Conservation (phyloP, 2,797 vertebrate genomes). For the Pachyuromys duprasi region DNA sequence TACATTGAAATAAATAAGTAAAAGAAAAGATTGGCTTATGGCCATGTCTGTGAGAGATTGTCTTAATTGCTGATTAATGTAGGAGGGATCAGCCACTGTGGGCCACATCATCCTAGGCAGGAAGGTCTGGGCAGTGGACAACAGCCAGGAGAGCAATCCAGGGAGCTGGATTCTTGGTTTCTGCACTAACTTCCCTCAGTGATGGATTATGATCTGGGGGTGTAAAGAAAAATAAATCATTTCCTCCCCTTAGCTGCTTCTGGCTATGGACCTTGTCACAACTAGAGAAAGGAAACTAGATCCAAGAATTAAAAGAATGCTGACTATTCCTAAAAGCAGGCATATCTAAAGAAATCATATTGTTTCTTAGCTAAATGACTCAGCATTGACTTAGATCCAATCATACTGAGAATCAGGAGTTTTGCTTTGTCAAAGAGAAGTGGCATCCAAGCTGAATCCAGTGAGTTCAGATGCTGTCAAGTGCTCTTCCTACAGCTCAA, state of each 20-base stretch:
- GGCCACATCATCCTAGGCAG: background rate
- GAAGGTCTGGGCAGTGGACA: background rate
- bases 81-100: too few relatives aligned
- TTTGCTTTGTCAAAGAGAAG: constrained; percentile 35
- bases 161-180: too few relatives aligned
- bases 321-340: background rate
- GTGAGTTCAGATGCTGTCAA: background rate
- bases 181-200: background rate
- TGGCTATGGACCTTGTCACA: background rate
- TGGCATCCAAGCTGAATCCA: background rate
- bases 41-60: background rate
- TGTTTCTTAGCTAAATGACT: background rate
- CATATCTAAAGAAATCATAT: background rate
- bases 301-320: background rate
- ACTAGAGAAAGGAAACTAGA: background rate
- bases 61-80: background rate
- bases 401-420: background rate
- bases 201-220: background rate
- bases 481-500: background rate
- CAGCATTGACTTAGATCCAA: background rate
- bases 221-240: background rate
- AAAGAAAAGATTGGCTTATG: background rate
- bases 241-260: background rate
- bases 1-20: too few relatives aligned
- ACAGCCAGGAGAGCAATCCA: background rate